phyloP scores from a whole-genome alignment of 2,797 vertebrate genomes.

The Microctenopoma lineatum region DNA sequence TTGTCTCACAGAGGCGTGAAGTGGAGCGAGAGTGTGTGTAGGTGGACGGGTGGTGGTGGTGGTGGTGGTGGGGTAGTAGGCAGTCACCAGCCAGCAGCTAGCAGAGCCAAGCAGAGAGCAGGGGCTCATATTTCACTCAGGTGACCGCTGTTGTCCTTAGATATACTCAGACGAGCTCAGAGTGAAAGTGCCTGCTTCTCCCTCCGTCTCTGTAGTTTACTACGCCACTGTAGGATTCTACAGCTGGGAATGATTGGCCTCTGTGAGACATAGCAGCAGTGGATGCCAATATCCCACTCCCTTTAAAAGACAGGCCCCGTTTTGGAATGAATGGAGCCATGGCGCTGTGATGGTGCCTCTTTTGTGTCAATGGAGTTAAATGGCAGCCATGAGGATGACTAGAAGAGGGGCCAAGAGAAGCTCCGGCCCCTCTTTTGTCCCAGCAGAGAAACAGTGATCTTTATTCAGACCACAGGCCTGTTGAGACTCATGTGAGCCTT shows the following conservation, averaged over 20 bases:
- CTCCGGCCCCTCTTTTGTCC: slow-evolving; percentile 75
- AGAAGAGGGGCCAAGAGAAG: slow-evolving; percentile 71
- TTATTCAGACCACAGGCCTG: slow-evolving; percentile 79
- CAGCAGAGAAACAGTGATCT: slow-evolving; percentile 75
- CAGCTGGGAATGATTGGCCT: slow-evolving; percentile 11
- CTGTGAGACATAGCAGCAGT: slow-evolving; percentile 33
- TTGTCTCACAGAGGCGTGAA: slow-evolving; percentile 69
- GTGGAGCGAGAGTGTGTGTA: slow-evolving; percentile 37
- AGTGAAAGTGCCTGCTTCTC: slow-evolving; percentile 32
- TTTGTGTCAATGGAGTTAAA: slow-evolving; percentile 79
- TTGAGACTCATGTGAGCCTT: slow-evolving; percentile 81
- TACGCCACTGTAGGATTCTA: slow-evolving; percentile 6
- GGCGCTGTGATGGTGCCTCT: slow-evolving; percentile 66
- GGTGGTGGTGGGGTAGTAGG: slow-evolving; percentile 54
- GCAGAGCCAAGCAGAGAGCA: slow-evolving; percentile 42
- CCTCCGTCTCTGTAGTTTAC: slow-evolving; percentile 33
- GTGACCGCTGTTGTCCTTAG: slow-evolving; percentile 68
- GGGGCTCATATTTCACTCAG: slow-evolving; percentile 74
- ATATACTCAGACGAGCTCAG: slow-evolving; percentile 49
- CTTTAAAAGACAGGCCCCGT: slow-evolving; percentile 54
- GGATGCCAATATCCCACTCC: slow-evolving; percentile 50
- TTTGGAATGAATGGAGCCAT: slow-evolving; percentile 71
- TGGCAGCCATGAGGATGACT: slow-evolving; percentile 80
- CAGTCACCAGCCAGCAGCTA: slow-evolving; percentile 52
- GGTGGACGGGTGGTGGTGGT: slow-evolving; percentile 29